Conservation (phyloP, 1,140 invertebrate species). For the Melitaea cinxia region DNA sequence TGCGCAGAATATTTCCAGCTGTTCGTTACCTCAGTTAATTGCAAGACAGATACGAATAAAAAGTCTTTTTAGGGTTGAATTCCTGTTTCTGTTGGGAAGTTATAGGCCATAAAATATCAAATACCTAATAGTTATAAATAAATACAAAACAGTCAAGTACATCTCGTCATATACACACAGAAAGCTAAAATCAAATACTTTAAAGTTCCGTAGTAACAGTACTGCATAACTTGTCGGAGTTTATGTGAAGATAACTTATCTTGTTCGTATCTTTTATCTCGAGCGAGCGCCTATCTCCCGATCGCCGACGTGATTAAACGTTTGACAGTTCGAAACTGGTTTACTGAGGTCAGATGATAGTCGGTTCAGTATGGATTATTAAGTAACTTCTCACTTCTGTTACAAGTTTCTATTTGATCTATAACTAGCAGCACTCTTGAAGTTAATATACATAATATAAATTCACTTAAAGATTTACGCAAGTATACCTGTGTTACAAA, state of each 20-base stretch:
- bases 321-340: slow-evolving; percentile 7
- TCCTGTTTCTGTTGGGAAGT: too few species aligned
- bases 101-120: too few species aligned
- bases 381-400: not conserved
- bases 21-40: too few species aligned
- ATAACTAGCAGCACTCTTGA: not conserved
- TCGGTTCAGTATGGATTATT: slow-evolving; percentile 3
- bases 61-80: too few species aligned
- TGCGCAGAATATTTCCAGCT: too few species aligned
- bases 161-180: too few species aligned
- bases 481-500: too few species aligned
- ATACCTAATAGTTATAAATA: too few species aligned
- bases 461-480: too few species aligned
- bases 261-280: slow-evolving; percentile 1
- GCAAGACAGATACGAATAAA: too few species aligned
- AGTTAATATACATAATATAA: not conserved
- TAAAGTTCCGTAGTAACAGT: not conserved
- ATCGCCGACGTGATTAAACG: slow-evolving; percentile 3
- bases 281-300: not conserved
- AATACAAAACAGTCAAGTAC: too few species aligned
- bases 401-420: not conserved
- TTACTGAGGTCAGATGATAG: not conserved
- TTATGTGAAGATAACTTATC: slow-evolving; percentile 9
- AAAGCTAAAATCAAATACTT: not conserved
- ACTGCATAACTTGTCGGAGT: not conserved